Conservation (phyloP, 1,140 invertebrate species). For the Atta colombica region DNA sequence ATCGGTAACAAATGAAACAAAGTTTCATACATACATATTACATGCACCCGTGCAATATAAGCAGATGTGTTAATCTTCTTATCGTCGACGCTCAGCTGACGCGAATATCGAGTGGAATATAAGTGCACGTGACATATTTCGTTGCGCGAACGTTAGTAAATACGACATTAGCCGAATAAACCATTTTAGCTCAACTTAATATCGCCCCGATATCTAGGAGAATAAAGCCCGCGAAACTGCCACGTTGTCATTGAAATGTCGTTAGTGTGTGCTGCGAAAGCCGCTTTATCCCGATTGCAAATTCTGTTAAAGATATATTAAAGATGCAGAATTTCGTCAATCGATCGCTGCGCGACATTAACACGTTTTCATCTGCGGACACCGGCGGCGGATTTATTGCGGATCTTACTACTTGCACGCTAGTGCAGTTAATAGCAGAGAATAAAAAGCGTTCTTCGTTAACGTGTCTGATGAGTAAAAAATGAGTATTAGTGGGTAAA, state of each 20-base stretch:
- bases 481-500: too few relatives aligned
- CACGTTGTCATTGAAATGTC: slow-evolving; percentile 55
- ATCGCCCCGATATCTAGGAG: slow-evolving; percentile 52
- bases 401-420: background rate
- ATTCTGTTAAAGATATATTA: slow-evolving; percentile 19
- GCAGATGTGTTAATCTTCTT: slow-evolving; percentile 64
- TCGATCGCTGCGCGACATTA: slow-evolving; percentile 39
- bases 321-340: slow-evolving; percentile 30
- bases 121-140: slow-evolving; percentile 53
- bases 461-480: background rate
- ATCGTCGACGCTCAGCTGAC: slow-evolving; percentile 53
- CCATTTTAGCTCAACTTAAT: slow-evolving; percentile 49
- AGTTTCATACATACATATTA: background rate
- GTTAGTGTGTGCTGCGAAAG: slow-evolving; percentile 29
- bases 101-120: slow-evolving; percentile 53
- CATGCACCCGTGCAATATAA: slow-evolving; percentile 15
- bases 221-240: slow-evolving; percentile 33
- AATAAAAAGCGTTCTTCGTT: background rate
- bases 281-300: slow-evolving; percentile 18
- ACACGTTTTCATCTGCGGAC: background rate
- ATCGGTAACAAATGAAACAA: slow-evolving; percentile 42
- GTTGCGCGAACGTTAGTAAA: slow-evolving; percentile 49
- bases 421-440: background rate
- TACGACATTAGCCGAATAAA: slow-evolving; percentile 62
- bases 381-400: slow-evolving; percentile 5